Conservation (phyloP, 1,140 invertebrate species). For the Magallana angulata region DNA sequence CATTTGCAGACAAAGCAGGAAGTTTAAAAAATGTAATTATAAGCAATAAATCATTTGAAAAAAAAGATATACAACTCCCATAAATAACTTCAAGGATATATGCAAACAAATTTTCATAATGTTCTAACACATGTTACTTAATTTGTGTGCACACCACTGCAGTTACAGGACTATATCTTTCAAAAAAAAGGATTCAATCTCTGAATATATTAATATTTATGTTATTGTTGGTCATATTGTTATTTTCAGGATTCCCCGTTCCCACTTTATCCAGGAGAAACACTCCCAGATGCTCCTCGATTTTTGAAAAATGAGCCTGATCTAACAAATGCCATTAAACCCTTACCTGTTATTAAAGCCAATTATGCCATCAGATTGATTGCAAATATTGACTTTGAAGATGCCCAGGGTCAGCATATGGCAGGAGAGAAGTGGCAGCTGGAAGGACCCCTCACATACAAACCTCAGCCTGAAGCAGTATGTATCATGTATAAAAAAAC, state of each 20-base stretch:
- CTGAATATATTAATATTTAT: too few species aligned
- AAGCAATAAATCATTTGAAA: too few species aligned
- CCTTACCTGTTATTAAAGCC: constrained; percentile 75
- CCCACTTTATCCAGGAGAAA: constrained; percentile 81
- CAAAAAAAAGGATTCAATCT: too few species aligned
- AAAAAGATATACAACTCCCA: too few species aligned
- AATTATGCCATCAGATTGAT: constrained; percentile 77
- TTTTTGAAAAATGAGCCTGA: constrained; percentile 54
- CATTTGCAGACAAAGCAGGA: too few species aligned
- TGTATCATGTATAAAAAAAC: constrained; percentile 18
- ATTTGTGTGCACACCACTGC: too few species aligned
- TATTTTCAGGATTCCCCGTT: constrained; percentile 79
- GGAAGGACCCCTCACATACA: constrained; percentile 71
- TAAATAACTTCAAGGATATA: too few species aligned
- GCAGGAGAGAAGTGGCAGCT: constrained; percentile 80
- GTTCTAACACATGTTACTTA: too few species aligned
- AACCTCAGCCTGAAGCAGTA: constrained; percentile 70
- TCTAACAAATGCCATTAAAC: constrained; percentile 67
- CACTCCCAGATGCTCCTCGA: constrained; percentile 66
- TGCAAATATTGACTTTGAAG: constrained; percentile 75
- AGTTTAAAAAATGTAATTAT: too few species aligned
- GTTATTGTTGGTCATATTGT: not conserved
- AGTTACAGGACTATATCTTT: too few species aligned
- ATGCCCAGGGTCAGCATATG: constrained; percentile 63
- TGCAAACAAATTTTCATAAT: too few species aligned